Evolutionary conservation across 2,888 invertebrate genomes (phyloP), one percentile per base, ranked within the genome.

Genomic region (Dryobota labecula): DNA sequence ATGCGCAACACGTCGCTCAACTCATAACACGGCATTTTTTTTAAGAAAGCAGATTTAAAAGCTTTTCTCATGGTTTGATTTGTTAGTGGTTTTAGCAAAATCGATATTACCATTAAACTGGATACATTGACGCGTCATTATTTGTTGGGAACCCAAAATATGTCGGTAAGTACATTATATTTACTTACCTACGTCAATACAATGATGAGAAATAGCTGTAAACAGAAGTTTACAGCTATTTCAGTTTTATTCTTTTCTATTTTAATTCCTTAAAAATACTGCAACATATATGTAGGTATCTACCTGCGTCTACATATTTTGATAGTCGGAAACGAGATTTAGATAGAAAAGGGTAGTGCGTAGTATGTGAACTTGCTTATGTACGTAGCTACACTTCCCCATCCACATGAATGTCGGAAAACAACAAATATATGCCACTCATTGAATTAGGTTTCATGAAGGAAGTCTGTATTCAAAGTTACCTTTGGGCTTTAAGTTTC

Each of bases 1-100:
- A 77, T 73, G 77, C 77, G 77, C 77, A 78, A 24, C 30, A 53
- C 18, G 30, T 33, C 69, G 49, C 38, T 58, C 27, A 27, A 62
- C 56, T 74, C 78, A 73, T 73, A 80, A 78, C 68, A 76, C 67
- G 62, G 49, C 30, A 62, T 56, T 64, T 75, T 60, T 43, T 69
- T 56, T n/a, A 38, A 27, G 24, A 60, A 56, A 71, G 53, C 20
- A 61, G 43, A 41, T 56, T 36, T 47, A 15, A 53, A 33, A 49
- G 49, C 41, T 70, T 57, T 20, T 71, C n/a, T 30, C 49, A 47
- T 45, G 43, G 5, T 61, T 76, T 45, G 1, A 54, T 36, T 67
- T 45, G 30, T 56, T 24, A 33, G 38, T 53, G 15, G 18, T 70
- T 70, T 69, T 74, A 38, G 20, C 11, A 30, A 58, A 45, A 45